These are phyloP conservation scores for rabbit (Oryctolagus cuniculus) DNA, from an alignment of 2,113 vertebrate genomes.

Conservation along the genomic window DNA sequence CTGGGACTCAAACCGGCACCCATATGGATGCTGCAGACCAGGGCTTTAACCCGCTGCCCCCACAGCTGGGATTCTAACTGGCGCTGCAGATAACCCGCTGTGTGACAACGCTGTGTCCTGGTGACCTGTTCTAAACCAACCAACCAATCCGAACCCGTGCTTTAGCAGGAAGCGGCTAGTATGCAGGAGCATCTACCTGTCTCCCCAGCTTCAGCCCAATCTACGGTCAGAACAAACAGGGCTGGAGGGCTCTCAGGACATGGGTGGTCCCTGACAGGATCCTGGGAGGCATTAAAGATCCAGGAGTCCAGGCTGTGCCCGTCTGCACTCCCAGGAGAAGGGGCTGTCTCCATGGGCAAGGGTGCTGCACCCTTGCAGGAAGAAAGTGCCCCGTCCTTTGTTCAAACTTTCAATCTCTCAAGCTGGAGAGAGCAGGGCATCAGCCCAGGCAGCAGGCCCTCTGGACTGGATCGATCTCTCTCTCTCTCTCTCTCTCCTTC, in stretches of 20 bases:
- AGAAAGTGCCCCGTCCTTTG: background rate
- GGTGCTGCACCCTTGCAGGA: background rate
- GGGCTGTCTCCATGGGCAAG: background rate
- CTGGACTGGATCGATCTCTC: too few relatives aligned
- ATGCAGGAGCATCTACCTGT: background rate
- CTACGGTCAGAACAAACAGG: background rate
- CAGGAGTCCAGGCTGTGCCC: background rate
- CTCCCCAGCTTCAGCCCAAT: background rate
- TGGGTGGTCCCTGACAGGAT: background rate
- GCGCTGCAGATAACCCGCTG: too few relatives aligned
- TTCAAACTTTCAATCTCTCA: slow-evolving; percentile 23
- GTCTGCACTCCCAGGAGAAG: background rate
- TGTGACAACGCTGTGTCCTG: background rate
- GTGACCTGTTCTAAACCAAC: background rate
- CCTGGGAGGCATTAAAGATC: background rate
- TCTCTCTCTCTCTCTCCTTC: too few relatives aligned
- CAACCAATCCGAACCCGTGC: background rate
- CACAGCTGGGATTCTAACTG: too few relatives aligned
- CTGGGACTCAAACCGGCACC: too few relatives aligned
- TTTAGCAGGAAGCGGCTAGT: background rate
- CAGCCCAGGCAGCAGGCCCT: background rate
- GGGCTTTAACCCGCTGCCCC: too few relatives aligned
- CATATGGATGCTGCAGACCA: too few relatives aligned
- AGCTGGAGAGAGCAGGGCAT: background rate
- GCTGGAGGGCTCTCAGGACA: background rate